Base-by-base conservation (phyloP, 2,797 vertebrate species). In the Pristis pectinata region DNA sequence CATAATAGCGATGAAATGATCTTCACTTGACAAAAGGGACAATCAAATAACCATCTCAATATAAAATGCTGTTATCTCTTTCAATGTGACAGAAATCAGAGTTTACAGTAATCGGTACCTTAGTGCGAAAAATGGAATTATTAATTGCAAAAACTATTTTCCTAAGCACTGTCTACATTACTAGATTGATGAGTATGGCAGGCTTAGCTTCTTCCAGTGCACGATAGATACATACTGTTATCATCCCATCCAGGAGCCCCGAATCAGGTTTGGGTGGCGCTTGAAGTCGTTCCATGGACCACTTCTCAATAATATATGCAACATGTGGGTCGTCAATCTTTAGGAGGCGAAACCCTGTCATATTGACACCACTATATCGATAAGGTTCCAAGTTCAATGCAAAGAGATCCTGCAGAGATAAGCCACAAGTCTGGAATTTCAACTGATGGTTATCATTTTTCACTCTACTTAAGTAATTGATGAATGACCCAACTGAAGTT, bases 261-360 rank as follows among this genome's bases (percentile, higher is more conserved):
- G 97, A 98, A 96, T 99, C 98, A 0, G 97, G 97, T 95, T 97
- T 98, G 1, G 98, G 97, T 0, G 98, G 98, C 0, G 98, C 98
- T 97, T 99, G 99, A 93, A 99, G 95, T 41, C 98, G 97, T 95
- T 99, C 99, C 98, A 98, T 98, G n/a, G 98, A 98, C 99, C 99
- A 99, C 96, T 97, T 98, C 95, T 99, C 98, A 95, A 99, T 97
- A 96, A 99, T 97, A 0, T 98, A 97, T 0, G 98, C 97, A 95
- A 99, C 98, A 0, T 97, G 97, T 0, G 98, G 97, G 95, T 96
- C 98, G 95, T 99, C 99, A 0, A 98, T 96, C 95, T 99, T 98
- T 53, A 99, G 98, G 94, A 99, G 97, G n/a, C 99, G 97, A 95
- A 99, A 99, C 0, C 99, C 99, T 0, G 99, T 99, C 98, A 99